phyloP scores from a whole-genome alignment of 1,140 invertebrate genomes.

The Neodiprion virginianus region DNA sequence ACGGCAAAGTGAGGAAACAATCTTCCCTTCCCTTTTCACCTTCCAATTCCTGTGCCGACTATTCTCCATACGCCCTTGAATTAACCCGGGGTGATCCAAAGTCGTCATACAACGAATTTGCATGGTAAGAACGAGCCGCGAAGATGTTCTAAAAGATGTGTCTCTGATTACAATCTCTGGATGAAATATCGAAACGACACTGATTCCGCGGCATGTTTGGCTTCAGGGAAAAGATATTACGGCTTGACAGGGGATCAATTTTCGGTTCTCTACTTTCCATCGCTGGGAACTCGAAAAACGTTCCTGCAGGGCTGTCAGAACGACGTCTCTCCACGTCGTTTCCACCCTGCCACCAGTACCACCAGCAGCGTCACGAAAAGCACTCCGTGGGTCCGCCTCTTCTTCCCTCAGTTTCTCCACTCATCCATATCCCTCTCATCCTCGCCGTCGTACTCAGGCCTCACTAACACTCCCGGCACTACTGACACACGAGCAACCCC shows the following conservation, averaged over 20 bases:
- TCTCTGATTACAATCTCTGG: no score
- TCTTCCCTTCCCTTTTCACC: background rate
- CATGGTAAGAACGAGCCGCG: no score
- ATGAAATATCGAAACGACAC: background rate
- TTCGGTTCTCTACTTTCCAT: background rate
- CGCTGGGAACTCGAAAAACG: background rate
- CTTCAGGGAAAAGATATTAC: constrained; percentile 25
- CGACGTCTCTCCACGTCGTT: no score
- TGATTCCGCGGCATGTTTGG: background rate
- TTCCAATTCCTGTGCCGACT: background rate
- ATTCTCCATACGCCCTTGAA: background rate
- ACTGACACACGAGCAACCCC: background rate
- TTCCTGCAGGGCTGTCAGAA: background rate
- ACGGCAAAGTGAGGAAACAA: no score
- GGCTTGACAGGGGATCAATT: background rate
- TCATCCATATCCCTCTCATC: constrained; percentile 24
- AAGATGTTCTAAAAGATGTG: no score
- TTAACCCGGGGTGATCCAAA: background rate
- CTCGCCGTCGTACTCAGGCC: background rate
- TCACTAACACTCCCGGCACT: background rate
- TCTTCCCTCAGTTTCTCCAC: background rate
- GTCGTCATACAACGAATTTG: no score
- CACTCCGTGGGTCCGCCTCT: background rate
- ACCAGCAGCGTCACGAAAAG: no score
- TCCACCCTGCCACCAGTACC: no score